A percentile compares a stretch with the other conserved stretches of the same genome.
phyloP scores from a whole-genome alignment of 2,113 vertebrate genomes.

The Calypte anna region DNA sequence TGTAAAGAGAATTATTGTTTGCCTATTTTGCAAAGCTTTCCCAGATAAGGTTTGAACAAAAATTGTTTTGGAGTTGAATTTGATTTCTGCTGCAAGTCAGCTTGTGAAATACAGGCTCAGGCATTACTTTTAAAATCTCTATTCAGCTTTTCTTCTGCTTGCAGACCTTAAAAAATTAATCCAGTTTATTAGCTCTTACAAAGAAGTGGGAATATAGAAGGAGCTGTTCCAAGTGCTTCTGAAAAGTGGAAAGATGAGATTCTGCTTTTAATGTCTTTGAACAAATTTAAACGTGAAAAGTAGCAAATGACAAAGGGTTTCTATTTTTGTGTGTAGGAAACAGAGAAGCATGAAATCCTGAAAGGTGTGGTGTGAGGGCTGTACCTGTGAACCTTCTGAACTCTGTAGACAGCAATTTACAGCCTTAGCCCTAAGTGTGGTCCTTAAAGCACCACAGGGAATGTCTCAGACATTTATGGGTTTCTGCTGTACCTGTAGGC shows the following conservation, averaged over 20 bases:
- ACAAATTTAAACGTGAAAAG: background rate
- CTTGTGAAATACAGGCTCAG: background rate
- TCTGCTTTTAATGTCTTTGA: background rate
- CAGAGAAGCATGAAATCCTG: background rate
- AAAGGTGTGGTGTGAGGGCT: background rate
- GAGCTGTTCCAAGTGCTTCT: background rate
- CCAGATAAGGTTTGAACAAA: background rate
- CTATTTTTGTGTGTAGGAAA: background rate
- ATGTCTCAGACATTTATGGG: background rate
- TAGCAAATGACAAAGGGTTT: background rate
- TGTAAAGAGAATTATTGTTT: constrained; percentile 23
- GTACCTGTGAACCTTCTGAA: background rate
- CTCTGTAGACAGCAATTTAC: background rate
- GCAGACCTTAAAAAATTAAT: background rate
- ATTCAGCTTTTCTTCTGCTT: background rate
- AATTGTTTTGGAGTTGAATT: background rate
- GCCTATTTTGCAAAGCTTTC: background rate
- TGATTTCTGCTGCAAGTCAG: background rate
- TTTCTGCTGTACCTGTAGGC: background rate
- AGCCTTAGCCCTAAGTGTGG: background rate
- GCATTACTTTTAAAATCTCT: background rate
- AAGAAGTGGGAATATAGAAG: background rate
- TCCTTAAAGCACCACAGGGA: background rate
- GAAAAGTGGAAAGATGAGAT: background rate
- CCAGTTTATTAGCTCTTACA: background rate